Percentiles rank a stretch among this genome's conserved stretches.
Conservation (phyloP, 2,113 vertebrate genomes). For the Daphoenositta chrysoptera region DNA sequence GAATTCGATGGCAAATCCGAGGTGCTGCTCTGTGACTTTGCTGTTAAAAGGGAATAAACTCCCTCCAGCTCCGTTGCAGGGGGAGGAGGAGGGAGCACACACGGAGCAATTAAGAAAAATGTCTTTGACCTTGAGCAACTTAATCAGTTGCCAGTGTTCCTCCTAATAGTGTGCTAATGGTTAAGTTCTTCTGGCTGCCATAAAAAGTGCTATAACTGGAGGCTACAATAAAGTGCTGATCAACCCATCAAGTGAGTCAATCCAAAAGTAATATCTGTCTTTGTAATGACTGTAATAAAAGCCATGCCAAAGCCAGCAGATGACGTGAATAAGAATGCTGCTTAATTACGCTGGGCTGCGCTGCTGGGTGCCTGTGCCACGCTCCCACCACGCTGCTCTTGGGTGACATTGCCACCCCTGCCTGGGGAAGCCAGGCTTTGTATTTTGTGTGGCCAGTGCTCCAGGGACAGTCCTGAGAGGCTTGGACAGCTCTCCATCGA, state of each 20-base stretch:
- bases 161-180: slow-evolving; percentile 60
- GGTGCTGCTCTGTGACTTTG: slow-evolving; percentile 19
- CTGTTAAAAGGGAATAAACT: slow-evolving; percentile 9
- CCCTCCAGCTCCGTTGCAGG: background rate
- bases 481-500: background rate
- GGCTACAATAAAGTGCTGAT: slow-evolving; percentile 66
- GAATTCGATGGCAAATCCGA: background rate
- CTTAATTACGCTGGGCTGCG: slow-evolving; percentile 14
- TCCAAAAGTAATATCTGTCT: slow-evolving; percentile 65
- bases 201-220: slow-evolving; percentile 62
- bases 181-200: slow-evolving; percentile 60
- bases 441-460: background rate
- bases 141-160: slow-evolving; percentile 50
- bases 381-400: background rate
- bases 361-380: background rate
- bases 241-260: slow-evolving; percentile 66
- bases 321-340: slow-evolving; percentile 49
- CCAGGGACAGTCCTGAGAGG: background rate
- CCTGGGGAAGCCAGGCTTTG: background rate
- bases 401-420: background rate
- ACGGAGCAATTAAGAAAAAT: slow-evolving; percentile 58
- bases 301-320: slow-evolving; percentile 20
- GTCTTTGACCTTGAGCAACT: slow-evolving; percentile 61
- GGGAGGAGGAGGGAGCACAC: slow-evolving; percentile 2
- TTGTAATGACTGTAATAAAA: slow-evolving; percentile 64